Evolutionary conservation across 2,113 vertebrate species (phyloP), one percentile per base, ranked within the genome.

Genomic region (Aythya baeri): DNA sequence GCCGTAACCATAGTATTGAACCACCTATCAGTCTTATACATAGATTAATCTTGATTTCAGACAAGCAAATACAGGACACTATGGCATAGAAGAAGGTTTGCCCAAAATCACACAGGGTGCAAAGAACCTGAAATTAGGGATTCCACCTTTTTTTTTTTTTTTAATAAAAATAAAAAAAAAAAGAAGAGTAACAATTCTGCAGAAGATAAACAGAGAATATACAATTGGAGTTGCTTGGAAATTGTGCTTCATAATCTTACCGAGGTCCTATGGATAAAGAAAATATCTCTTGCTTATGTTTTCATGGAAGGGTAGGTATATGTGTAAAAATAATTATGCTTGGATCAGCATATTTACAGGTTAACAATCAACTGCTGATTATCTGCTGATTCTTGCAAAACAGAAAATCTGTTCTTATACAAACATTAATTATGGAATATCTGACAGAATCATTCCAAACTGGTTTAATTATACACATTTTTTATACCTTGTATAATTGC

Each of bases 381-480:
- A 85, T 97, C 92, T 97, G 95, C 96, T 97, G 96, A 94, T 91
- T 95, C 96, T 89, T 97, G 96, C 91, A 91, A 96, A 91, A 93
- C 65, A 80, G 77, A 76, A 95, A 95, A 96, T 92, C 71, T 90
- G 91, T 78, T 94, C 94, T 96, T 91, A 94, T 96, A 94, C 96
- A 97, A 97, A 96, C 95, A 96, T 91, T 97, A 97, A 97, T 98
- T 97, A 97, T 91, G 49, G 94, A 95, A 84, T 96, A 97, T 96
- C 87, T 97, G 95, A 95, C 95, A 93, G 93, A 97, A 95, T 91
- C 80, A 83, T 72, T 94, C 92, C 82, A 97, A 93, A 97, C 78
- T 77, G 38, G 92, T 97, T 97, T 97, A 97, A 97, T 98, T 97
- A 97, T 76, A 92, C 36, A 65, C 82, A 83, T 50, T 52, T 91